These are phyloP conservation scores for Cyclargus thomasi DNA, from an alignment of 1,140 invertebrate genomes.

Conservation along the genomic window DNA sequence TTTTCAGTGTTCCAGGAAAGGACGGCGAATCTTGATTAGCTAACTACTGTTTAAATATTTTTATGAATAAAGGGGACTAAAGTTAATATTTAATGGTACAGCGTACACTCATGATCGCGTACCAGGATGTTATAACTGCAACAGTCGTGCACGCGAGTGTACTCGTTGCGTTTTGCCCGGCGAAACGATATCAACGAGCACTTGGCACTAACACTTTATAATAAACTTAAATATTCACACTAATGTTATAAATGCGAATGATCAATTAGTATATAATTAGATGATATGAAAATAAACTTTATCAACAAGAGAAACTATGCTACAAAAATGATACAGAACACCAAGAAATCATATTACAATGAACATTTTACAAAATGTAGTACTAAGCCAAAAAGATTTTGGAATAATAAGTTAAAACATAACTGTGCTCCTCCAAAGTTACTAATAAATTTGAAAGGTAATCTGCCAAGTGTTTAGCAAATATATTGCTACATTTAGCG, in stretches of 20 bases:
- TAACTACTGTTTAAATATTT: too few species aligned
- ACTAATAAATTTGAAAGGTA: too few species aligned
- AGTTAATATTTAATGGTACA: too few species aligned
- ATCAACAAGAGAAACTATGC: constrained; percentile 8
- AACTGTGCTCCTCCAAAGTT: neutral
- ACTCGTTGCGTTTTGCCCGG: neutral
- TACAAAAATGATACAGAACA: constrained; percentile 16
- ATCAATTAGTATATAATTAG: too few species aligned
- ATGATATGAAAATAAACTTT: constrained; percentile 8
- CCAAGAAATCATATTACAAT: constrained; percentile 16
- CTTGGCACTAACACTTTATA: neutral
- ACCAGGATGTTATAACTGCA: neutral
- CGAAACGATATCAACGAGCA: neutral
- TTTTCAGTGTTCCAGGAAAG: too few species aligned
- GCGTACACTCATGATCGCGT: neutral
- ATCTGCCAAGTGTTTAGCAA: too few species aligned
- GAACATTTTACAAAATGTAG: constrained; percentile 17
- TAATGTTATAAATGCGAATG: too few species aligned
- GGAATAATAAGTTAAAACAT: constrained; percentile 19
- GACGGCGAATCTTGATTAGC: too few species aligned
- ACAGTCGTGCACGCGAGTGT: neutral
- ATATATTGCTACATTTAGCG: too few species aligned
- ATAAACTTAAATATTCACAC: too few species aligned
- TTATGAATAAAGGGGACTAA: too few species aligned
- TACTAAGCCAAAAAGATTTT: constrained; percentile 15